A percentile compares a stretch with the other conserved stretches of the same genome.
Conservation (phyloP, 2,113 vertebrate genomes). For the Ellobius talpinus region DNA sequence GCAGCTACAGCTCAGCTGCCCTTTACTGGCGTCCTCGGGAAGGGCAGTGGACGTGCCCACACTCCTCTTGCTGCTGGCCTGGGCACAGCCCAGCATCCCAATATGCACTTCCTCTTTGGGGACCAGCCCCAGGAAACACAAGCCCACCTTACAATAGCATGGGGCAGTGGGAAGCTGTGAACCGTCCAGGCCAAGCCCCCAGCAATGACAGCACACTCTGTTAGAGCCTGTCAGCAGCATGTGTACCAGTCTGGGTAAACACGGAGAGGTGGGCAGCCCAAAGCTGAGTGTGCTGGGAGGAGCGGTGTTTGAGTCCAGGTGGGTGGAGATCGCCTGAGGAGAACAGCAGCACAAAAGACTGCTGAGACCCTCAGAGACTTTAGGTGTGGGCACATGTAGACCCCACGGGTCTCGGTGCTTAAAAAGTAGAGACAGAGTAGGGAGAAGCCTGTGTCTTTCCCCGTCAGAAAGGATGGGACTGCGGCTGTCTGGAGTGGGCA, state of each 20-base stretch:
- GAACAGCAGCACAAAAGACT: background rate
- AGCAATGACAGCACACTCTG: background rate
- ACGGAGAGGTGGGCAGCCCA: background rate
- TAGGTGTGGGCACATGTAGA: fast-evolving
- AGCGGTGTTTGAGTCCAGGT: background rate
- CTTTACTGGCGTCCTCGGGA: background rate
- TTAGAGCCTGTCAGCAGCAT: background rate
- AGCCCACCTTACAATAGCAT: background rate
- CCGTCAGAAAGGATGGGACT: background rate
- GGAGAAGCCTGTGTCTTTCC: background rate
- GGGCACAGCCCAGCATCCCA: background rate
- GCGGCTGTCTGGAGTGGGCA: background rate
- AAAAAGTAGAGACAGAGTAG: background rate
- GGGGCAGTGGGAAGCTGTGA: background rate
- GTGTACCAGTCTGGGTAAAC: background rate
- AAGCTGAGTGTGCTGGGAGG: background rate
- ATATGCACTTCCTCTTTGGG: background rate
- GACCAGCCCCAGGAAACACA: background rate
- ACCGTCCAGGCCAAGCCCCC: background rate
- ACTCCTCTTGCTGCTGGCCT: background rate
- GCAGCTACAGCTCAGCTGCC: background rate
- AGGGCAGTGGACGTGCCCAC: background rate
- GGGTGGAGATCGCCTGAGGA: background rate
- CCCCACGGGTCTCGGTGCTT: fast-evolving
- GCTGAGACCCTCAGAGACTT: background rate